A percentile compares a stretch with the other conserved stretches of the same genome.
Conservation (phyloP, 1,140 invertebrate species). For the Centruroides vittatus region DNA sequence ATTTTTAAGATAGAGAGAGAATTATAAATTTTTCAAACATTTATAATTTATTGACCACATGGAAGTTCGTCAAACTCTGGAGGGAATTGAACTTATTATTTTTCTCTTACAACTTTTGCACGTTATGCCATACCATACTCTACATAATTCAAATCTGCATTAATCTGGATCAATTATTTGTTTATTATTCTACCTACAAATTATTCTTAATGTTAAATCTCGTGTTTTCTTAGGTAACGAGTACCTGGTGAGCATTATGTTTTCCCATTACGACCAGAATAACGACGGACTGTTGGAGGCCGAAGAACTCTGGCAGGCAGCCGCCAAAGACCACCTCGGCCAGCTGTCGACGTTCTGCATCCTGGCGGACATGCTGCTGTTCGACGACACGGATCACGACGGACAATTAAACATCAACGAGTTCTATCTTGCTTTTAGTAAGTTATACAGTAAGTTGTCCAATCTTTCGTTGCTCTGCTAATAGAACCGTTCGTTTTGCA, state of each 20-base stretch:
- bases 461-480: not conserved
- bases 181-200: too few relatives aligned
- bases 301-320: slow-evolving; percentile 48
- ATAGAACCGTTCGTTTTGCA: too few relatives aligned
- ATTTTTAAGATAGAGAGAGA: too few relatives aligned
- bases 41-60: too few relatives aligned
- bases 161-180: too few relatives aligned
- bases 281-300: slow-evolving; percentile 49
- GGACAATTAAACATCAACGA: slow-evolving; percentile 51
- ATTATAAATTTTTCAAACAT: too few relatives aligned
- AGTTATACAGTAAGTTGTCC: slow-evolving; percentile 48
- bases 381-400: slow-evolving; percentile 52
- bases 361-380: slow-evolving; percentile 50
- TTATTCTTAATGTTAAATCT: too few relatives aligned
- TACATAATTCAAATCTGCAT: too few relatives aligned
- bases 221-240: slow-evolving; percentile 39
- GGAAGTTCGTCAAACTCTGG: too few relatives aligned
- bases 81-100: too few relatives aligned
- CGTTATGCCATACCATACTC: too few relatives aligned
- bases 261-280: slow-evolving; percentile 59
- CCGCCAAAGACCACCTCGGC: slow-evolving; percentile 45
- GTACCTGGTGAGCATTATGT: slow-evolving; percentile 59
- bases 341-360: slow-evolving; percentile 48
- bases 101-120: too few relatives aligned
- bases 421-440: slow-evolving; percentile 61